Percentiles rank a stretch among this genome's conserved stretches.
These are phyloP conservation scores for Drosophila ogumai DNA, from an alignment of 1,140 invertebrate genomes.

Conservation along the genomic window DNA sequence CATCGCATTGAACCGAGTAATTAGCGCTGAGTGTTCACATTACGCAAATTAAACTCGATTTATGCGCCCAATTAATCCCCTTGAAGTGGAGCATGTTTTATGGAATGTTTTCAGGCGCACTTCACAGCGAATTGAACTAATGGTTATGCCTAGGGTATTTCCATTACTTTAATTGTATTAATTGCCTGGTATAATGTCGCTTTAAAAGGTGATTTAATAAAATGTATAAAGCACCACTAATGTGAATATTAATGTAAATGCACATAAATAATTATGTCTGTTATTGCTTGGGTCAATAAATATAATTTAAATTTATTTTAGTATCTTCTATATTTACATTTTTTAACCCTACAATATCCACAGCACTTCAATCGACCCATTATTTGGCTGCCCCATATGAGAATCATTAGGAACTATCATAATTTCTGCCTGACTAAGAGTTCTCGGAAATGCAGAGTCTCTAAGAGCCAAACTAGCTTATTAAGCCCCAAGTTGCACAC, in stretches of 20 bases:
- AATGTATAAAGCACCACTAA: neutral
- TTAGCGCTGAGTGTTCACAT: slow-evolving; percentile 36
- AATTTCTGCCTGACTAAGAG: neutral
- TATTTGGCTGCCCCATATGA: neutral
- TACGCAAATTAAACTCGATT: slow-evolving; percentile 24
- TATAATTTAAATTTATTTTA: neutral
- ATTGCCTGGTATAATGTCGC: neutral
- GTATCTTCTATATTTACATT: neutral
- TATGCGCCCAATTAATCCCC: slow-evolving; percentile 23
- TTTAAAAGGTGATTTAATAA: neutral
- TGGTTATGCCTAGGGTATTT: slow-evolving; percentile 10
- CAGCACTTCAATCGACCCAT: neutral
- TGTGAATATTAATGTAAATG: neutral
- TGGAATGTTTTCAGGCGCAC: slow-evolving; percentile 14
- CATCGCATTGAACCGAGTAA: slow-evolving; percentile 42
- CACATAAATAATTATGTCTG: neutral
- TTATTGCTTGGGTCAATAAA: neutral
- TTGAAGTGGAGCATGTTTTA: slow-evolving; percentile 31
- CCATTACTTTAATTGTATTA: slow-evolving; percentile 21
- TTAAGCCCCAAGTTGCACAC: neutral
- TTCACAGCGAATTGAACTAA: slow-evolving; percentile 28
- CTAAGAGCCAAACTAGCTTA: neutral
- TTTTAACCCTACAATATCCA: neutral
- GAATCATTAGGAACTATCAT: neutral
- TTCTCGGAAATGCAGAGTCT: slow-evolving; percentile 5